Conservation (phyloP, 1,140 invertebrate genomes). For the Carcinoscorpius rotundicauda region DNA sequence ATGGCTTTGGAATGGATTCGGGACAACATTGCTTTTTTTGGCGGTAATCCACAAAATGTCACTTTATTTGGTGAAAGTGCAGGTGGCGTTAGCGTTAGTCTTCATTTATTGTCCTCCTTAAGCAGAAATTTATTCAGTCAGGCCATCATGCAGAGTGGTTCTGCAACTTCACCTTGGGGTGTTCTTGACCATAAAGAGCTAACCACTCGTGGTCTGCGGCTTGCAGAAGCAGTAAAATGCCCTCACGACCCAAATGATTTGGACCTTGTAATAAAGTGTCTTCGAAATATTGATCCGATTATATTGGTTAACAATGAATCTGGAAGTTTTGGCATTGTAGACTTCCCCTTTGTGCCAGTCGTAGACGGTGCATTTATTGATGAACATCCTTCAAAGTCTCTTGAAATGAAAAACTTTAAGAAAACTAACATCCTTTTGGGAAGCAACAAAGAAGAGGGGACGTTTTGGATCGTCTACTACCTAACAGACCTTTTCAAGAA, state of each 20-base stretch:
- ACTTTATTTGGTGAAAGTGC: conserved; percentile 95
- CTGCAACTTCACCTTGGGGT: conserved; percentile 74
- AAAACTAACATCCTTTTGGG: conserved; percentile 88
- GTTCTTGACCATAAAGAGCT: conserved; percentile 71
- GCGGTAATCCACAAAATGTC: conserved; percentile 85
- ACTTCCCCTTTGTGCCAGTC: conserved; percentile 85
- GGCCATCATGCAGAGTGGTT: conserved; percentile 47
- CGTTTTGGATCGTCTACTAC: conserved; percentile 89
- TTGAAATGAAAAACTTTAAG: conserved; percentile 77
- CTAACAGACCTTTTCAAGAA: conserved; percentile 65
- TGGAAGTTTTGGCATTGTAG: conserved; percentile 45
- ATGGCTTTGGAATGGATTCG: conserved; percentile 89
- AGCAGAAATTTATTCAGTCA: conserved; percentile 65
- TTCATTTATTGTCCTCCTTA: conserved; percentile 82
- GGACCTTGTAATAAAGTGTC: conserved; percentile 59
- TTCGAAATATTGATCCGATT: conserved; percentile 53
- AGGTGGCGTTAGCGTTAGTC: conserved; percentile 80
- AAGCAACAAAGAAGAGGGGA: conserved; percentile 85
- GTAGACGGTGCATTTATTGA: conserved; percentile 83
- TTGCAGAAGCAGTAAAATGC: conserved; percentile 76
- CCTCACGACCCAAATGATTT: conserved; percentile 56
- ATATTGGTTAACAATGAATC: conserved; percentile 70
- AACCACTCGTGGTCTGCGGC: conserved; percentile 53
- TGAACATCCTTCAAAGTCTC: conserved; percentile 61
- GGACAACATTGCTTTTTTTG: conserved; percentile 85